A percentile compares a stretch with the other conserved stretches of the same genome.
phyloP scores from a whole-genome alignment of 1,140 invertebrate genomes.

The Lucilia sericata region DNA sequence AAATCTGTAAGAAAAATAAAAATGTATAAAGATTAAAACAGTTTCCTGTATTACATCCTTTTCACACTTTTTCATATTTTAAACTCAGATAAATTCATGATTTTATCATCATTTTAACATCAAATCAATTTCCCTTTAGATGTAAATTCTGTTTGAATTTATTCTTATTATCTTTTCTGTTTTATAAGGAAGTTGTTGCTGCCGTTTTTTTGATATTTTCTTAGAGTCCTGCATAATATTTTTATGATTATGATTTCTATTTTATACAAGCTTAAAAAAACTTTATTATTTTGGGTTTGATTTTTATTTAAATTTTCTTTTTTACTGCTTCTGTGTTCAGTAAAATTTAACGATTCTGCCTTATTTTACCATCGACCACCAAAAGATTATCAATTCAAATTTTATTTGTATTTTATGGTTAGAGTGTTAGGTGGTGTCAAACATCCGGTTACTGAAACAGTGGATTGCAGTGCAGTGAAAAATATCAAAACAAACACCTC shows the following conservation, averaged over 20 bases:
- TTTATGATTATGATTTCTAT: not conserved
- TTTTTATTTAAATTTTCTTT: not conserved
- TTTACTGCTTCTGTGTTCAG: not conserved
- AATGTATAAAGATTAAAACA: not conserved
- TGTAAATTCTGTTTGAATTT: not conserved
- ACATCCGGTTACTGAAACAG: too few relatives aligned
- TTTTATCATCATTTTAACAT: not conserved
- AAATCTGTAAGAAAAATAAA: conserved; percentile 54
- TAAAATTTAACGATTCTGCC: not conserved
- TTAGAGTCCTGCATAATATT: not conserved
- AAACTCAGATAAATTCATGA: not conserved
- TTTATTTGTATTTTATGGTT: not conserved
- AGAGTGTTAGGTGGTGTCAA: not conserved
- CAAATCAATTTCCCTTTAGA: not conserved
- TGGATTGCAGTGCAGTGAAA: too few relatives aligned
- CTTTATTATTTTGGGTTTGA: not conserved
- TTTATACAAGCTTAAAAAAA: not conserved
- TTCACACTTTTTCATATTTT: not conserved
- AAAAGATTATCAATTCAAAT: conserved; percentile 17
- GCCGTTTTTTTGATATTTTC: not conserved
- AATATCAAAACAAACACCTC: too few relatives aligned
- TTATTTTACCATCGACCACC: not conserved
- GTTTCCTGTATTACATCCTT: not conserved
- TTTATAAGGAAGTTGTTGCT: not conserved
- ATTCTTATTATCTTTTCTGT: not conserved